Conservation (phyloP, 2,113 vertebrate genomes). For the Anarrhichthys ocellatus region DNA sequence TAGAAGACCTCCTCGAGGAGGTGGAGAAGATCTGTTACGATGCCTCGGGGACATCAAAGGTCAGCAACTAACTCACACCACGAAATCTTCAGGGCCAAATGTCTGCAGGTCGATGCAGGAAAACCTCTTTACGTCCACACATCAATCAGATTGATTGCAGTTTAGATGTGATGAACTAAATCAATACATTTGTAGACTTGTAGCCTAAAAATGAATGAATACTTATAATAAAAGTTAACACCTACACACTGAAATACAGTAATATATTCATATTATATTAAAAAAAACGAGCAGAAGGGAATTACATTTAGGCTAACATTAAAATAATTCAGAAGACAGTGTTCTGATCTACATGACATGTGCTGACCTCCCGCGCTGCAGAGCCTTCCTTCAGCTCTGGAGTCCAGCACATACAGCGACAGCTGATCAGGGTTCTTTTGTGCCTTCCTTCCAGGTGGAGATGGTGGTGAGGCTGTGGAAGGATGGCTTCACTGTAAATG, state of each 20-base stretch:
- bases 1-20: conserved; percentile 85
- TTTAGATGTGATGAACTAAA: not conserved
- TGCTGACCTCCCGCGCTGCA: not conserved
- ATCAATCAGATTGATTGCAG: not conserved
- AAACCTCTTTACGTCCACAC: not conserved
- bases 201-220: not conserved
- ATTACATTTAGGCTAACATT: not conserved
- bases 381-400: not conserved
- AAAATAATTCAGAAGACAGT: not conserved
- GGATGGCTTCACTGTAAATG: conserved; percentile 94
- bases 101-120: not conserved
- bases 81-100: not conserved
- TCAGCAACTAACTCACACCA: conserved; percentile 22
- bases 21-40: conserved; percentile 86
- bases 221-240: not conserved
- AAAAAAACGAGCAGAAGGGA: not conserved
- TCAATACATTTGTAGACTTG: not conserved
- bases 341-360: not conserved
- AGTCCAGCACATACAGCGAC: not conserved
- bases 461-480: conserved; percentile 95
- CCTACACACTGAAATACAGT: not conserved
- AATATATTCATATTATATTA: not conserved
- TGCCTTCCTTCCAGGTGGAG: conserved; percentile 85
- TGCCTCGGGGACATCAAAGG: conserved; percentile 80
- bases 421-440: not conserved